Evolutionary conservation across 2,797 vertebrate species (phyloP).

Genomic region (Notolabrus celidotus): DNA sequence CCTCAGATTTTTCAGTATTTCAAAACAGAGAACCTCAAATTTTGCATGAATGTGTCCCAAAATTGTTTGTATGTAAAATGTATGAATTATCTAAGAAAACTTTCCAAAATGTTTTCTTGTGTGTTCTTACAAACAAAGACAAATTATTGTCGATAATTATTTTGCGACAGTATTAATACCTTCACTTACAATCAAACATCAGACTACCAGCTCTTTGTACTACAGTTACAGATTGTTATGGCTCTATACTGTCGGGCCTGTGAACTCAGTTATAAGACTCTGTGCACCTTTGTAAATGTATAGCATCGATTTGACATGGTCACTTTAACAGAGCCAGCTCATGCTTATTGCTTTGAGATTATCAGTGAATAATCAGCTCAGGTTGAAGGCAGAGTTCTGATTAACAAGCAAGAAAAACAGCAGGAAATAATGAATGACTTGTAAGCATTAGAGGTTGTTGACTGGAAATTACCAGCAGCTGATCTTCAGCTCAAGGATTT

Average conservation of each 20-base stretch:
- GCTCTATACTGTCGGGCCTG: too few species aligned
- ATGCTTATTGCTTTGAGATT: constrained; percentile 21
- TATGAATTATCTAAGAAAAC: too few species aligned
- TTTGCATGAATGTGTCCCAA: neutral
- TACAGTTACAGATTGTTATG: neutral
- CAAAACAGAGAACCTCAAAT: too few species aligned
- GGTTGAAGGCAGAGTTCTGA: neutral
- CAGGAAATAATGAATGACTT: constrained; percentile 13
- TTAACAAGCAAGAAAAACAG: neutral
- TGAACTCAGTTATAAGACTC: neutral
- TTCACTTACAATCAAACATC: neutral
- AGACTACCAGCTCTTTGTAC: neutral
- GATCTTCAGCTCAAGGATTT: neutral
- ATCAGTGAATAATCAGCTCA: constrained; percentile 30
- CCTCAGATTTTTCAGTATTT: neutral
- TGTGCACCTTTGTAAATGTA: constrained; percentile 28
- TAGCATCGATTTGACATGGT: neutral
- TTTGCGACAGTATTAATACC: too few species aligned
- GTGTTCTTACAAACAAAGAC: too few species aligned
- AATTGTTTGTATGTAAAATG: too few species aligned
- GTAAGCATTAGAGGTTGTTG: neutral
- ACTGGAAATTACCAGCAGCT: constrained; percentile 15
- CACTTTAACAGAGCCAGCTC: too few species aligned
- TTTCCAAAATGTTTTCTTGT: too few species aligned
- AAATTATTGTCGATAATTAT: too few species aligned